phyloP scores from a whole-genome alignment of 2,113 vertebrate genomes.

The Macrotis lagotis region DNA sequence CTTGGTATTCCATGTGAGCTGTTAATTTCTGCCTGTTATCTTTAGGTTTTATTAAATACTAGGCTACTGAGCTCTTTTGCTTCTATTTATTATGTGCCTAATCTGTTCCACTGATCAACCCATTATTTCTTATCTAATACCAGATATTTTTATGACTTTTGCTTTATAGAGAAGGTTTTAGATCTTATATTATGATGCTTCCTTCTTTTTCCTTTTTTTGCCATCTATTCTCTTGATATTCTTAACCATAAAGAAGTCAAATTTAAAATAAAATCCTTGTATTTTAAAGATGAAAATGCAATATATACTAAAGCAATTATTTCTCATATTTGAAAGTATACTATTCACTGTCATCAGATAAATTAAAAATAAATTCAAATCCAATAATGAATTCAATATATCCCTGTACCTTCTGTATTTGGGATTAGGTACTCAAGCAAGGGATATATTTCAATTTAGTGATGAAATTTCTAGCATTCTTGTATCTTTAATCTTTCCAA shows the following conservation, averaged over 20 bases:
- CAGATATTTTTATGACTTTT: background rate
- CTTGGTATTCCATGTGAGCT: background rate
- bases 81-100: background rate
- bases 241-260: background rate
- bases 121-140: background rate
- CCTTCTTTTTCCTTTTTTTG: background rate
- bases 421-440: background rate
- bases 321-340: background rate
- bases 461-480: background rate
- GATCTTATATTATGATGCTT: background rate
- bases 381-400: background rate
- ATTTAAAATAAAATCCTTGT: background rate
- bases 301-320: background rate
- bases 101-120: background rate
- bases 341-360: background rate
- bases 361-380: background rate
- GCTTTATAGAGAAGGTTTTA: background rate
- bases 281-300: background rate
- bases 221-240: background rate
- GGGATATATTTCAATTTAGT: background rate
- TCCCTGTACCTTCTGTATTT: background rate
- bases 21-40: background rate
- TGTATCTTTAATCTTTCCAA: background rate
- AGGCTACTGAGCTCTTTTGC: background rate
- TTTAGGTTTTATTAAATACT: background rate